These are phyloP conservation scores for Trissolcus brochymenae DNA, from an alignment of 2,888 invertebrate genomes.

Conservation along the genomic window DNA sequence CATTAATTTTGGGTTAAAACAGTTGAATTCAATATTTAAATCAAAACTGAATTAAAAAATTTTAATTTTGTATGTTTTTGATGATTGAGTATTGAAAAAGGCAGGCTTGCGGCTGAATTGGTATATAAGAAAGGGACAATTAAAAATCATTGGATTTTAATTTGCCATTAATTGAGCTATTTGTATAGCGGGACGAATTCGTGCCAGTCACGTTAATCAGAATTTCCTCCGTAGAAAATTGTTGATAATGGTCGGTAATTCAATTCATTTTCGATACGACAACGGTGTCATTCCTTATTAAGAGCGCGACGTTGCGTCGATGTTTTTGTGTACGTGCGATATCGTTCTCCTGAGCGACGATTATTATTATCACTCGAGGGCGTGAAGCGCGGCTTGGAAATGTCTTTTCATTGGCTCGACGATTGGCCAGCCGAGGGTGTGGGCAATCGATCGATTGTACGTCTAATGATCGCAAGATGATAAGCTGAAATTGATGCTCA, in stretches of 20 bases:
- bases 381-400: slow-evolving; percentile 43
- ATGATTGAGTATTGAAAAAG: neutral
- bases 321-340: slow-evolving; percentile 13
- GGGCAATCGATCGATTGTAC: slow-evolving; percentile 51
- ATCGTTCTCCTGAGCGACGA: slow-evolving; percentile 35
- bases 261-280: slow-evolving; percentile 54
- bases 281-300: slow-evolving; percentile 51
- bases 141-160: slow-evolving; percentile 30
- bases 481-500: slow-evolving; percentile 51
- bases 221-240: slow-evolving; percentile 44
- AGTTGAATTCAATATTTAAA: neutral
- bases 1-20: neutral
- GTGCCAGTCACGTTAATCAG: slow-evolving; percentile 52
- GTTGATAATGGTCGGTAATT: slow-evolving; percentile 54
- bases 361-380: slow-evolving; percentile 51
- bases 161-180: slow-evolving; percentile 49
- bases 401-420: slow-evolving; percentile 31
- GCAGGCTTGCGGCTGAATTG: neutral
- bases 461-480: slow-evolving; percentile 55
- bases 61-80: neutral
- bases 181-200: slow-evolving; percentile 30
- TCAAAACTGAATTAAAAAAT: neutral
- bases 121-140: slow-evolving; percentile 10
- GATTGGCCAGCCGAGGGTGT: slow-evolving; percentile 34
- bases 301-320: slow-evolving; percentile 32